A percentile compares a stretch with the other conserved stretches of the same genome.
phyloP scores from a whole-genome alignment of 2,888 invertebrate genomes.

The Agonopterix subpropinquella region DNA sequence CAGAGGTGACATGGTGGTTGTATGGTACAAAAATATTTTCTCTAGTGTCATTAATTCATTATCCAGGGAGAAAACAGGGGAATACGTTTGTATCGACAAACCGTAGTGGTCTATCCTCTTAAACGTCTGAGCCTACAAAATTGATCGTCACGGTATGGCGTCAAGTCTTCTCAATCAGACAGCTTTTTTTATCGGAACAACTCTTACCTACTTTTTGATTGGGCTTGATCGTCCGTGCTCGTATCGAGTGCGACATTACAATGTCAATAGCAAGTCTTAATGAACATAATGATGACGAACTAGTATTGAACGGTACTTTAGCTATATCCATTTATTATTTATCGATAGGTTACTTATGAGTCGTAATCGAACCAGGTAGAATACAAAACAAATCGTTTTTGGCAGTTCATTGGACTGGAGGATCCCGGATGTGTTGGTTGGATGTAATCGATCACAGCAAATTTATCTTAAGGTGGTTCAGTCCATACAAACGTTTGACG shows the following conservation, averaged over 20 bases:
- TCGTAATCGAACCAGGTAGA: conserved; percentile 5
- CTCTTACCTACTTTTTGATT: conserved; percentile 5
- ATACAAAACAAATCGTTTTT: conserved; percentile 6
- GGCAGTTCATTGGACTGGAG: conserved; percentile 6
- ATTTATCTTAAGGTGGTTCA: no score
- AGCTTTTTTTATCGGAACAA: no score
- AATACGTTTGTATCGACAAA: no score
- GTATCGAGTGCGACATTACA: conserved; percentile 6
- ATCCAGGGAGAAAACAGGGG: no score
- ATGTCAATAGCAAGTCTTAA: conserved; percentile 8
- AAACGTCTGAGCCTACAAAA: no score
- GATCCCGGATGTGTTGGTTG: conserved; percentile 6
- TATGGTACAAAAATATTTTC: no score
- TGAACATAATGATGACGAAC: background rate
- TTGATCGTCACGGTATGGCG: background rate
- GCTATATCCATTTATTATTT: conserved; percentile 1
- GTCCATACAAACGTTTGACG: no score
- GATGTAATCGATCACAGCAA: conserved; percentile 1
- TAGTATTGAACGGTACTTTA: conserved; percentile 6
- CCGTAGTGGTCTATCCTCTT: no score
- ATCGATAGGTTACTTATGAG: conserved; percentile 3
- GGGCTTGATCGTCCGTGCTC: conserved; percentile 4
- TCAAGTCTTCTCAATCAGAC: background rate
- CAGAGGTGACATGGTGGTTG: no score
- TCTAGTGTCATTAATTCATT: no score